Percentiles rank a stretch among this genome's conserved stretches.
phyloP scores from a whole-genome alignment of 2,113 vertebrate genomes.

The Oceanodroma tethys region DNA sequence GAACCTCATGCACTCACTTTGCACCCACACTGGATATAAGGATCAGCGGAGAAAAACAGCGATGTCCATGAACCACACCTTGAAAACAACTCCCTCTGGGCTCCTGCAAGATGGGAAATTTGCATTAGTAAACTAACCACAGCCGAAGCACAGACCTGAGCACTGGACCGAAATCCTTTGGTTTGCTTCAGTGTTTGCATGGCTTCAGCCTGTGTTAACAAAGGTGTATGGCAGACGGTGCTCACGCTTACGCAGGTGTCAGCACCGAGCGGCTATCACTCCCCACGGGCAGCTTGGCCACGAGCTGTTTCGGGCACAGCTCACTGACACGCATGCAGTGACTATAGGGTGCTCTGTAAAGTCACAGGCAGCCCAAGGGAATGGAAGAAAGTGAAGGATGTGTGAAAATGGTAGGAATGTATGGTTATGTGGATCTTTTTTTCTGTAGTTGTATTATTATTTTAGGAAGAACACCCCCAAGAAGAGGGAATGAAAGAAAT shows the following conservation, averaged over 20 bases:
- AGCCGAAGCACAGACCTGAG: rapidly evolving
- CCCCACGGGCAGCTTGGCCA: not conserved
- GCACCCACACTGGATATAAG: not conserved
- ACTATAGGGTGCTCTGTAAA: not conserved
- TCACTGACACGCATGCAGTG: no score
- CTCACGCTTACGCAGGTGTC: rapidly evolving
- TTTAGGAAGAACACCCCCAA: not conserved
- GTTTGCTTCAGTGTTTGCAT: not conserved
- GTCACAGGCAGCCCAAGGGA: not conserved
- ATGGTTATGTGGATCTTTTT: not conserved
- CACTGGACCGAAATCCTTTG: not conserved
- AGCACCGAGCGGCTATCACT: not conserved
- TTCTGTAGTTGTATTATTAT: not conserved
- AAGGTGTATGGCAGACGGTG: not conserved
- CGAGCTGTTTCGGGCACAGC: not conserved
- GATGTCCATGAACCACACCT: not conserved
- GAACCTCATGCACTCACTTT: not conserved
- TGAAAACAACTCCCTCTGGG: not conserved
- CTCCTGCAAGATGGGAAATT: not conserved
- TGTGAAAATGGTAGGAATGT: not conserved
- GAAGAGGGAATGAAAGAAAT: not conserved
- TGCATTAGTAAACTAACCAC: not conserved
- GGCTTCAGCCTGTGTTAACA: not conserved
- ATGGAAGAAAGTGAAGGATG: not conserved
- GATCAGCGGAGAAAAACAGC: not conserved